phyloP scores from a whole-genome alignment of 2,888 invertebrate genomes.

The Lasius platythorax region DNA sequence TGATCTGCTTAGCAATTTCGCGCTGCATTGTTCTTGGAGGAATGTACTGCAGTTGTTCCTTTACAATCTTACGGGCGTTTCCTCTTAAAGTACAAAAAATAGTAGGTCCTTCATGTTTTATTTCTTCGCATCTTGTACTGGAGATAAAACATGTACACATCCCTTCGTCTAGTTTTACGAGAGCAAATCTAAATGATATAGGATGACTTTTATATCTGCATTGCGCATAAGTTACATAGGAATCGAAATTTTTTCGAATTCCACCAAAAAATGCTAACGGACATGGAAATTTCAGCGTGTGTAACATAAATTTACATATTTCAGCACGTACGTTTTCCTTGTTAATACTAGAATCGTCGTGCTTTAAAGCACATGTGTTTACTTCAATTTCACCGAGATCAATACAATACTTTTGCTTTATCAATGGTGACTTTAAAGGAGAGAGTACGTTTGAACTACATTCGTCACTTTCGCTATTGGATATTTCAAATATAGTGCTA shows the following conservation, averaged over 20 bases:
- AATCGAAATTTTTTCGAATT: slow-evolving; percentile 10
- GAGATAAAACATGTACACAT: slow-evolving; percentile 10
- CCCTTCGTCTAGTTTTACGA: not conserved
- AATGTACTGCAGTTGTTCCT: slow-evolving; percentile 81
- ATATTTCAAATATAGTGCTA: too few species aligned
- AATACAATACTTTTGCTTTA: slow-evolving; percentile 8
- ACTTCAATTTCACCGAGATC: slow-evolving; percentile 10
- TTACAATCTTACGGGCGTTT: slow-evolving; percentile 86
- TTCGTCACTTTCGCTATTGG: not conserved
- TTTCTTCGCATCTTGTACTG: slow-evolving; percentile 3
- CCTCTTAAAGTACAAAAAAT: slow-evolving; percentile 43
- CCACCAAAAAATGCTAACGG: slow-evolving; percentile 14
- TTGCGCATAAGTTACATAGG: not conserved
- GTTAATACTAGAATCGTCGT: slow-evolving; percentile 5
- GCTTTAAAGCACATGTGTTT: not conserved
- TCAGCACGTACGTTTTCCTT: slow-evolving; percentile 5
- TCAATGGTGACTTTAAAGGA: slow-evolving; percentile 3
- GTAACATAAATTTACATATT: slow-evolving; percentile 19
- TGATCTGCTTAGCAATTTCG: slow-evolving; percentile 21
- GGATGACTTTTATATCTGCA: slow-evolving; percentile 13
- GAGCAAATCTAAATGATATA: slow-evolving; percentile 9
- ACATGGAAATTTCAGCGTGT: slow-evolving; percentile 13
- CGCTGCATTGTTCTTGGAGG: slow-evolving; percentile 36
- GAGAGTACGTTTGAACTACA: not conserved
- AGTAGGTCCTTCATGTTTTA: not conserved